These are phyloP conservation scores for Cheilosia vulpina DNA, from an alignment of 2,888 invertebrate genomes.

Conservation along the genomic window DNA sequence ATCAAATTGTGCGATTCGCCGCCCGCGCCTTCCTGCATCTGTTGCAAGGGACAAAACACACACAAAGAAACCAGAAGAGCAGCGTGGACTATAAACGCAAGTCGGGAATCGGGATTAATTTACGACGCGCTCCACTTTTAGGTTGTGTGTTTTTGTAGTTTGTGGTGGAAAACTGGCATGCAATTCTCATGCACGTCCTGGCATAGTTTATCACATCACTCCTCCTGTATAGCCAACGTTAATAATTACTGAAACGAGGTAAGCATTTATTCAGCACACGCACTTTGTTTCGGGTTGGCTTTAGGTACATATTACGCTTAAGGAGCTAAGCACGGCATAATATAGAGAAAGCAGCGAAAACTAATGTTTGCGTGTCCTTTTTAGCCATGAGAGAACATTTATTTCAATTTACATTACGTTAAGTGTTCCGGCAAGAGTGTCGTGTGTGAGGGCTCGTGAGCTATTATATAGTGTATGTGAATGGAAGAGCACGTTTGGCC, in stretches of 20 bases:
- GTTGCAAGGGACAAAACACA: neutral
- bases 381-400: constrained; percentile 30
- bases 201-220: constrained; percentile 52
- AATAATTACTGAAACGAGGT: constrained; percentile 60
- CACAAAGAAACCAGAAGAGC: constrained; percentile 40
- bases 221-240: constrained; percentile 5
- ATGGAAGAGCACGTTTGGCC: neutral
- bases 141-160: constrained; percentile 3
- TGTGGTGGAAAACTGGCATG: constrained; percentile 20
- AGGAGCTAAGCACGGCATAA: neutral
- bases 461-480: neutral
- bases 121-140: constrained; percentile 30
- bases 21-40: neutral
- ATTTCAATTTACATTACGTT: constrained; percentile 52
- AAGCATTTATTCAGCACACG: constrained; percentile 52
- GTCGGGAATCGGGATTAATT: constrained; percentile 46
- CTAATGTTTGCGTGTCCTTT: constrained; percentile 42
- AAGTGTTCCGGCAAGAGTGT: constrained; percentile 32
- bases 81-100: constrained; percentile 47
- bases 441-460: constrained; percentile 7
- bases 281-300: constrained; percentile 28
- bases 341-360: constrained; percentile 1
- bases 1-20: constrained; percentile 3
- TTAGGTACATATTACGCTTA: constrained; percentile 3
- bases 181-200: constrained; percentile 15